These are phyloP conservation scores for Hartigia nigra DNA, from an alignment of 2,888 invertebrate genomes.

Conservation along the genomic window DNA sequence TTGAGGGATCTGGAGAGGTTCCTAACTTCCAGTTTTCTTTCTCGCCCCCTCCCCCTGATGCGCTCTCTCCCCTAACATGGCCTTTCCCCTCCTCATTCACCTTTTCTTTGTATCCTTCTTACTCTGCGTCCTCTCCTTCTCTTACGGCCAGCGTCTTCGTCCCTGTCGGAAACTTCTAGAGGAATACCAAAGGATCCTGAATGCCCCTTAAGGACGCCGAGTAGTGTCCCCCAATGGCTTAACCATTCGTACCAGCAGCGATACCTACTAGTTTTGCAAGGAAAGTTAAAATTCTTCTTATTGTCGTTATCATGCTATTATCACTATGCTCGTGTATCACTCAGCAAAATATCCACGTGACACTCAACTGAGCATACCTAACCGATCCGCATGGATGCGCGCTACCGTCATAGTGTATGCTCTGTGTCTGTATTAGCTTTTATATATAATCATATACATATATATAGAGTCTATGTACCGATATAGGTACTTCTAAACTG, in stretches of 20 bases:
- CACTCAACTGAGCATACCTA: neutral
- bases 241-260: neutral
- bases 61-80: slow-evolving; percentile 8
- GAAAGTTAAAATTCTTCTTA: neutral
- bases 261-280: neutral
- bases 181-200: neutral
- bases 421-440: neutral
- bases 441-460: neutral
- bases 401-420: neutral
- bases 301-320: neutral
- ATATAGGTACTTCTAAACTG: neutral
- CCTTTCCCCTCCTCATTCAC: slow-evolving; percentile 2
- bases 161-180: slow-evolving; percentile 1
- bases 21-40: slow-evolving; percentile 3
- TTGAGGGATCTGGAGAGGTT: neutral
- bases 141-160: neutral
- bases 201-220: neutral
- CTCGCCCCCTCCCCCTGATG: neutral
- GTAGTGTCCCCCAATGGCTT: neutral
- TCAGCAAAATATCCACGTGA: neutral
- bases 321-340: neutral
- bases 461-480: neutral
- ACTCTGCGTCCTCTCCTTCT: neutral
- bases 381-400: slow-evolving; percentile 3
- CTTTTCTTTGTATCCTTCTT: slow-evolving; percentile 3